Evolutionary conservation across 92 coral and sea anemone species (phyloP).

Genomic region (Plumapathes pennacea): DNA sequence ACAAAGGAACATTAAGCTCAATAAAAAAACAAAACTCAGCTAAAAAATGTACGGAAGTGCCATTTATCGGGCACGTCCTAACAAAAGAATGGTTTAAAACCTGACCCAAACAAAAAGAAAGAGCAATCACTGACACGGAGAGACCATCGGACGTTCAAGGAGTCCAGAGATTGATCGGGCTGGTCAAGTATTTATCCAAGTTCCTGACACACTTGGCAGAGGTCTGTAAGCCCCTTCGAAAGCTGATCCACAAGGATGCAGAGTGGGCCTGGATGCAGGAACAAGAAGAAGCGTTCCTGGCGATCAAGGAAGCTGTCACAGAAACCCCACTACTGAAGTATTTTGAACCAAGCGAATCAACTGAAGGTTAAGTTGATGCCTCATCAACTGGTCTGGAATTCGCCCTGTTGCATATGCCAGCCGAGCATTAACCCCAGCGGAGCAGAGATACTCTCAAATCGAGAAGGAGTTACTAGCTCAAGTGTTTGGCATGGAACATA

Average conservation of each 20-base stretch:
- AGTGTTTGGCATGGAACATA: slow-evolving; percentile 47
- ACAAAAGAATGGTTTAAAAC: slow-evolving; percentile 40
- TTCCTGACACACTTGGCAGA: slow-evolving; percentile 38
- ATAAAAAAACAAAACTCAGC: slow-evolving; percentile 15
- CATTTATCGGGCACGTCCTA: slow-evolving; percentile 31
- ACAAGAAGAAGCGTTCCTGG: slow-evolving; percentile 32
- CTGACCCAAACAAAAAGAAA: too few relatives aligned
- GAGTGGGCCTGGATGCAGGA: slow-evolving; percentile 28
- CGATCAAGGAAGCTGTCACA: slow-evolving; percentile 41
- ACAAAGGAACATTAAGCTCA: slow-evolving; percentile 3
- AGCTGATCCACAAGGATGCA: slow-evolving; percentile 34
- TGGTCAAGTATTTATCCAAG: slow-evolving; percentile 9
- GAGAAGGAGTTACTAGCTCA: slow-evolving; percentile 32
- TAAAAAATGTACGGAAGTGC: slow-evolving; percentile 3
- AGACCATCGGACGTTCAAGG: slow-evolving; percentile 9
- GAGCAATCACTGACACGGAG: slow-evolving; percentile 8
- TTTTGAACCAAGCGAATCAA: background rate
- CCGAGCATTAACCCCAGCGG: slow-evolving; percentile 21
- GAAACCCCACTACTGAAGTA: slow-evolving; percentile 36
- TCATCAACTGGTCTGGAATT: slow-evolving; percentile 18
- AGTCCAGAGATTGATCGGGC: slow-evolving; percentile 6
- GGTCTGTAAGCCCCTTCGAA: slow-evolving; percentile 45
- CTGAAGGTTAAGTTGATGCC: slow-evolving; percentile 18
- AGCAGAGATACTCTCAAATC: slow-evolving; percentile 34
- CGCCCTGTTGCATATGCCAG: slow-evolving; percentile 24